These are phyloP conservation scores for Philhelius pedissequus DNA, from an alignment of 2,888 invertebrate species.

Conservation along the genomic window DNA sequence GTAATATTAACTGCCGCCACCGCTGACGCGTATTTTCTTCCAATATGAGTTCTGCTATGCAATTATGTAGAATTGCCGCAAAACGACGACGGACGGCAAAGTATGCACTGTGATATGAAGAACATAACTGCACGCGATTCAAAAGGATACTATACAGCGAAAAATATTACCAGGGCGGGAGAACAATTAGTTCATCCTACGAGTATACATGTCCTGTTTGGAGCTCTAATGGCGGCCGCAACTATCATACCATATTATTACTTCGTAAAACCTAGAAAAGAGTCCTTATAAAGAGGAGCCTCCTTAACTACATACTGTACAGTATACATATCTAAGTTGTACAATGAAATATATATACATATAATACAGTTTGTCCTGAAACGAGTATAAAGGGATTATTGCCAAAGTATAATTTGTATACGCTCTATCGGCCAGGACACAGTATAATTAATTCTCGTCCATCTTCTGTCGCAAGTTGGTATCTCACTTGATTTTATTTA, in stretches of 20 bases:
- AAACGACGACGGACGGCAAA: conserved; percentile 24
- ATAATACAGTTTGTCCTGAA: conserved; percentile 23
- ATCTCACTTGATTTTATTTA: background rate
- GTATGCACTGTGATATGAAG: background rate
- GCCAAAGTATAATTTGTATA: conserved; percentile 32
- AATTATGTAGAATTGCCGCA: conserved; percentile 45
- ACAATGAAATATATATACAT: background rate
- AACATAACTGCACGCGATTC: background rate
- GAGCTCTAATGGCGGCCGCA: conserved; percentile 23
- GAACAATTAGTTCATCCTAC: conserved; percentile 48
- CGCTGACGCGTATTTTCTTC: conserved; percentile 4
- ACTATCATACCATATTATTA: conserved; percentile 28
- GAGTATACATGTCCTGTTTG: conserved; percentile 30
- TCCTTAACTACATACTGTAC: background rate
- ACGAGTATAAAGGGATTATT: conserved; percentile 30
- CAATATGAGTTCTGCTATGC: conserved; percentile 28
- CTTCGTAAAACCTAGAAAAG: conserved; percentile 17
- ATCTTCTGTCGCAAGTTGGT: background rate
- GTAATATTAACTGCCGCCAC: conserved; percentile 12
- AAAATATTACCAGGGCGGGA: conserved; percentile 44
- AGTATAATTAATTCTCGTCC: background rate
- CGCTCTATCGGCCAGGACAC: conserved; percentile 1
- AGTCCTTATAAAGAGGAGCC: background rate
- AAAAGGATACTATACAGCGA: conserved; percentile 40
- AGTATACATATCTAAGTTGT: background rate